A percentile compares a stretch with the other conserved stretches of the same genome.
Conservation (phyloP, 2,797 vertebrate genomes). For the Gephyroberyx darwinii region DNA sequence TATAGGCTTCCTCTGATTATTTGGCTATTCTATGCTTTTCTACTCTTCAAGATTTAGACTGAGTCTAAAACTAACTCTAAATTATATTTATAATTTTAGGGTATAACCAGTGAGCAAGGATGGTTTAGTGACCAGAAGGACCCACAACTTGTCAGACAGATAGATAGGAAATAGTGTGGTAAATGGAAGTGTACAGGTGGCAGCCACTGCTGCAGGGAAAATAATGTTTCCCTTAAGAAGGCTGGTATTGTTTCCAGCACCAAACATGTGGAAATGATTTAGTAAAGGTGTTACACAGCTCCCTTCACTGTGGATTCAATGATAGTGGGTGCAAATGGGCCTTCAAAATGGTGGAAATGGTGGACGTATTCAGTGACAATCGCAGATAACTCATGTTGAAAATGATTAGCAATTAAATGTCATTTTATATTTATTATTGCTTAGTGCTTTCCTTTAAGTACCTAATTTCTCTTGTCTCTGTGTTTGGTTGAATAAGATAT, state of each 20-base stretch:
- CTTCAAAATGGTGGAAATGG: slow-evolving; percentile 24
- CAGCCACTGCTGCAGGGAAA: slow-evolving; percentile 61
- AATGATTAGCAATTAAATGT: slow-evolving; percentile 20
- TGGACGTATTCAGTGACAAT: slow-evolving; percentile 28
- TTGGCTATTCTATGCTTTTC: slow-evolving; percentile 31
- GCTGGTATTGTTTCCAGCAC: slow-evolving; percentile 46
- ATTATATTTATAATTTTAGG: slow-evolving; percentile 44
- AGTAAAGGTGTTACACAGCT: slow-evolving; percentile 43
- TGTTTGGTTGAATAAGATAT: slow-evolving; percentile 34
- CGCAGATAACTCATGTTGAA: slow-evolving; percentile 31
- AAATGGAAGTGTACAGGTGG: slow-evolving; percentile 47
- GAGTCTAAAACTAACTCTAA: slow-evolving; percentile 46
- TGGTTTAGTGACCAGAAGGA: slow-evolving; percentile 31
- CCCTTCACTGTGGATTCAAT: slow-evolving; percentile 22
- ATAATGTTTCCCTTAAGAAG: slow-evolving; percentile 30
- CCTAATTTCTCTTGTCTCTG: slow-evolving; percentile 36
- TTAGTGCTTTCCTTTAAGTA: slow-evolving; percentile 38
- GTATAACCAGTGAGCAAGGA: slow-evolving; percentile 8
- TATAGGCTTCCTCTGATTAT: slow-evolving; percentile 39
- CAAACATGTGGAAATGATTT: slow-evolving; percentile 54
- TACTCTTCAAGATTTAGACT: slow-evolving; percentile 42
- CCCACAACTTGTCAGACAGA: slow-evolving; percentile 29
- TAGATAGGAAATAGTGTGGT: slow-evolving; percentile 17
- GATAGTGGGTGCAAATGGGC: slow-evolving; percentile 28
- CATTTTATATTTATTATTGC: slow-evolving; percentile 58